Conservation (phyloP, 2,888 invertebrate genomes). For the Galerucella calmariensis region DNA sequence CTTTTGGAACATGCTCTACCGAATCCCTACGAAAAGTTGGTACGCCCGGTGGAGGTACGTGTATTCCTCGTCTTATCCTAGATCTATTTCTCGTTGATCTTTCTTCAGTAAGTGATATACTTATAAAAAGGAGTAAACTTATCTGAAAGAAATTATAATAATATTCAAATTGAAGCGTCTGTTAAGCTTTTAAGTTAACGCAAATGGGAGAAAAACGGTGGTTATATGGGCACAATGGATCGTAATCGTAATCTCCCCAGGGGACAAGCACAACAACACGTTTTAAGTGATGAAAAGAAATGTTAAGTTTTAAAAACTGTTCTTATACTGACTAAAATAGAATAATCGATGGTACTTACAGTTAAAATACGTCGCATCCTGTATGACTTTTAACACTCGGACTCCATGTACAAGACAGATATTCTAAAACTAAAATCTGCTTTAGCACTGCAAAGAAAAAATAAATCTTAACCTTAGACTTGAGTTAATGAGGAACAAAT, state of each 20-base stretch:
- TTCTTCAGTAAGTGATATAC: slow-evolving; percentile 54
- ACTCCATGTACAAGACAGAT: slow-evolving; percentile 17
- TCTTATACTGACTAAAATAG: too few species aligned
- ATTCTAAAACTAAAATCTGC: slow-evolving; percentile 32
- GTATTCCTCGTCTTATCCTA: slow-evolving; percentile 49
- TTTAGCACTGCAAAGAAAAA: slow-evolving; percentile 34
- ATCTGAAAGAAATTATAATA: slow-evolving; percentile 51
- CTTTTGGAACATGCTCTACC: slow-evolving; percentile 64
- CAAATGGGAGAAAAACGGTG: too few species aligned
- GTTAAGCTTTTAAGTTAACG: too few species aligned
- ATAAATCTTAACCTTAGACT: slow-evolving; percentile 27
- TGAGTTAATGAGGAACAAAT: slow-evolving; percentile 30
- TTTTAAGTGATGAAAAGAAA: too few species aligned
- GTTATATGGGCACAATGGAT: too few species aligned
- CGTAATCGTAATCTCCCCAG: too few species aligned
- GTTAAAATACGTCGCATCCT: slow-evolving; percentile 25
- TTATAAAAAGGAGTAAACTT: slow-evolving; percentile 52
- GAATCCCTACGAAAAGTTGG: slow-evolving; percentile 64
- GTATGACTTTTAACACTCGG: slow-evolving; percentile 5
- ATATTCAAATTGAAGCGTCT: background rate
- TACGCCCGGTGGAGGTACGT: slow-evolving; percentile 55
- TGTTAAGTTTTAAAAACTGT: too few species aligned
- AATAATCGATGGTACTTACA: slow-evolving; percentile 26
- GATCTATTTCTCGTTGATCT: slow-evolving; percentile 43
- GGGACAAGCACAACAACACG: too few species aligned